Percentiles rank a stretch among this genome's conserved stretches.
phyloP scores from a whole-genome alignment of 2,797 vertebrate genomes.

The Enteromius radiatus region DNA sequence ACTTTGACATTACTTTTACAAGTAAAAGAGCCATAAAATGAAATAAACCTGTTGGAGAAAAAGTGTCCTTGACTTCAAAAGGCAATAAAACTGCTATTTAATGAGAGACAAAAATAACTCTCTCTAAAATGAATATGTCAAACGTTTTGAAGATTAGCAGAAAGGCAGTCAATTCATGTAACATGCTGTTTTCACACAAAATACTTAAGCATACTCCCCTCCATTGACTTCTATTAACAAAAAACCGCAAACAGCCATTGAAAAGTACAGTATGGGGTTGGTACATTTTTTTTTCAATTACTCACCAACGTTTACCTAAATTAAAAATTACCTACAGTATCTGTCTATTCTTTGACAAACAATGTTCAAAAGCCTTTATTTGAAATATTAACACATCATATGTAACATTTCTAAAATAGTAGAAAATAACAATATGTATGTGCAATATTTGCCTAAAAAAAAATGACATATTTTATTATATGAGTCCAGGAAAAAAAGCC shows the following conservation, averaged over 20 bases:
- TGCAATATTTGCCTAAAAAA: background rate
- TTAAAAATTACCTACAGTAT: background rate
- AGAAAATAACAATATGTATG: background rate
- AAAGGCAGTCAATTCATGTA: conserved; percentile 3
- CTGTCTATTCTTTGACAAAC: background rate
- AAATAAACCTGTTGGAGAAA: background rate
- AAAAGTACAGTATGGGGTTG: background rate
- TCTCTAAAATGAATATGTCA: background rate
- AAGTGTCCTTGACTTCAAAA: background rate
- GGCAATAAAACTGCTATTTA: background rate
- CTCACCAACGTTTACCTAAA: background rate
- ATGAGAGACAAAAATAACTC: background rate
- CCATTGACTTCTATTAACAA: background rate
- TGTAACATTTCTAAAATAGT: background rate
- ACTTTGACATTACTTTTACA: background rate
- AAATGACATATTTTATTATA: background rate
- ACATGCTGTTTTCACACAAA: background rate
- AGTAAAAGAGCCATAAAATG: background rate
- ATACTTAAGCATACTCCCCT: background rate
- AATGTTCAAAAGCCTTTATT: background rate
- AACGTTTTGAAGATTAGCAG: too few species aligned
- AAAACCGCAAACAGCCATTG: background rate
- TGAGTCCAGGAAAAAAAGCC: background rate
- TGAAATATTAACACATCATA: background rate
- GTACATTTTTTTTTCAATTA: background rate